These are phyloP conservation scores for Bradypodion pumilum DNA, from an alignment of 2,797 vertebrate genomes.

Conservation along the genomic window DNA sequence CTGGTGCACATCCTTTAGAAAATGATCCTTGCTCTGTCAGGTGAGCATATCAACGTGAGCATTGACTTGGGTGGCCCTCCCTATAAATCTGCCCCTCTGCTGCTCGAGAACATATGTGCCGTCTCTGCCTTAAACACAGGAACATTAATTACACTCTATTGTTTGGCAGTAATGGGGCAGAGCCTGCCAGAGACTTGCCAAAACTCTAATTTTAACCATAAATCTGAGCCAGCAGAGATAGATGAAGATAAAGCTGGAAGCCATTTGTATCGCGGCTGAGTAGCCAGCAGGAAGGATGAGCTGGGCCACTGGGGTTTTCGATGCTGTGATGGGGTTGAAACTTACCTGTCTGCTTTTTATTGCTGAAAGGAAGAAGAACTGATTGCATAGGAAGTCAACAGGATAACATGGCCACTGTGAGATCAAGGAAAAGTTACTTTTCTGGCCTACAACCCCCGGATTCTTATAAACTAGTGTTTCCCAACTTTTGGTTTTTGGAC, in stretches of 20 bases:
- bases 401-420: too few species aligned
- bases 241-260: constrained; percentile 64
- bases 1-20: constrained; percentile 61
- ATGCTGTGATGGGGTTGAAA: background rate
- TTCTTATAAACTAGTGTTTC: too few species aligned
- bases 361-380: background rate
- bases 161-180: constrained; percentile 58
- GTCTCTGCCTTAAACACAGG: constrained; percentile 70
- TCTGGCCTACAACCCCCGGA: background rate
- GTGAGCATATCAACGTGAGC: constrained; percentile 61
- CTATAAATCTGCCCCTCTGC: constrained; percentile 71
- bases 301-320: background rate
- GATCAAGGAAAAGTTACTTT: background rate
- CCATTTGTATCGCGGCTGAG: background rate
- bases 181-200: constrained; percentile 60
- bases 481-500: too few species aligned
- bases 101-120: constrained; percentile 69
- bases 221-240: constrained; percentile 59
- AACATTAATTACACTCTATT: constrained; percentile 72
- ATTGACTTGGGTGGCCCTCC: constrained; percentile 60
- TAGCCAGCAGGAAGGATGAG: background rate
- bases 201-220: constrained; percentile 65
- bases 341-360: background rate
- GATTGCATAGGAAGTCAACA: too few species aligned
- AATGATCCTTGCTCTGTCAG: constrained; percentile 71